Percentiles rank a stretch among this genome's conserved stretches.
These are phyloP conservation scores for Macropodus opercularis DNA, from an alignment of 2,797 vertebrate genomes.

Conservation along the genomic window DNA sequence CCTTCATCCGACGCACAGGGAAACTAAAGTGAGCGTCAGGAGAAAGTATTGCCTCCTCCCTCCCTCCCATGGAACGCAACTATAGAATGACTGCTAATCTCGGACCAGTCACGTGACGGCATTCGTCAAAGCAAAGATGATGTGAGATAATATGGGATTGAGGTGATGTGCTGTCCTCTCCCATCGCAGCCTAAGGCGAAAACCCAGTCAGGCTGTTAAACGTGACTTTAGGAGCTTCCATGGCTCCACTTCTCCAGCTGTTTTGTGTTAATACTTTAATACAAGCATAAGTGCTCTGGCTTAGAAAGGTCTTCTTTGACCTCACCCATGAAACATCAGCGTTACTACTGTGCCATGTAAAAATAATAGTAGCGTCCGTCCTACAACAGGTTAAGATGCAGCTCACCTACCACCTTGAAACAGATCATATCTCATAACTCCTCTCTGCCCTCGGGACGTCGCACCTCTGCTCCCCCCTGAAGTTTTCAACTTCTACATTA, in stretches of 20 bases:
- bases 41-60: conserved; percentile 40
- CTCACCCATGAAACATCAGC: conserved; percentile 36
- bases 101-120: conserved; percentile 62
- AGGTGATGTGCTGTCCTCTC: conserved; percentile 21
- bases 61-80: conserved; percentile 36
- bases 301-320: conserved; percentile 51
- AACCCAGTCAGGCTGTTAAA: conserved; percentile 37
- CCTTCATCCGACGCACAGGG: conserved; percentile 45
- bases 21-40: conserved; percentile 58
- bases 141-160: conserved; percentile 37
- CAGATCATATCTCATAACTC: conserved; percentile 37
- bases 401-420: conserved; percentile 29
- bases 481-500: conserved; percentile 45
- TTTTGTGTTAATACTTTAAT: conserved; percentile 57
- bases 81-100: conserved; percentile 67
- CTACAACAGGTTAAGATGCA: conserved; percentile 23
- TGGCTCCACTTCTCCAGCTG: conserved; percentile 37
- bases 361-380: conserved; percentile 6
- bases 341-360: neutral
- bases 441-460: conserved; percentile 14
- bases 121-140: conserved; percentile 26
- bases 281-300: conserved; percentile 51
- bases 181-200: conserved; percentile 47
- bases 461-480: conserved; percentile 47
- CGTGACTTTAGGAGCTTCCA: neutral